phyloP scores from a whole-genome alignment of 2,797 vertebrate species.

The Denticeps clupeoides region DNA sequence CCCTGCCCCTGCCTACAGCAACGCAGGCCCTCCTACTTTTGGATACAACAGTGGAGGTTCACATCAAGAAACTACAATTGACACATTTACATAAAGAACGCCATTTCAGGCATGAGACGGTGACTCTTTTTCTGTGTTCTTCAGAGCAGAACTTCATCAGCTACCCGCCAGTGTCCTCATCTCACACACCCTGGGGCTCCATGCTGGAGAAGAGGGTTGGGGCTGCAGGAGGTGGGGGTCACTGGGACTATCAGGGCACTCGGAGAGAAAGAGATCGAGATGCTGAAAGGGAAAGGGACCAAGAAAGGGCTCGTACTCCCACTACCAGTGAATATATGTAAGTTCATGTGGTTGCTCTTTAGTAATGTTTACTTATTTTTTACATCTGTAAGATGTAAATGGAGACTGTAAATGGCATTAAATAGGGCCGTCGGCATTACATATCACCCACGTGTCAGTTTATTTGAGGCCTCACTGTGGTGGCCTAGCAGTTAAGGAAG shows the following conservation, averaged over 20 bases:
- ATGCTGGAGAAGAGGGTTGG: conserved; percentile 42
- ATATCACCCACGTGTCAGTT: no score
- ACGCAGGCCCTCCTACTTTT: conserved; percentile 46
- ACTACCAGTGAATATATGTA: conserved; percentile 52
- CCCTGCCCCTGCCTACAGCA: conserved; percentile 46
- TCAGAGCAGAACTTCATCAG: conserved; percentile 52
- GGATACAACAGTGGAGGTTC: conserved; percentile 47
- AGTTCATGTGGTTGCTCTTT: conserved; percentile 30
- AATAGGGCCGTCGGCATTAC: no score
- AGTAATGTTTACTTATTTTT: no score
- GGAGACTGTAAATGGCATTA: no score
- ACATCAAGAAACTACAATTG: no score
- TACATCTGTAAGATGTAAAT: no score
- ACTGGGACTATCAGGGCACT: conserved; percentile 48
- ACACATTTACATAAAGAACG: no score
- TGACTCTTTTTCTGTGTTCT: background rate
- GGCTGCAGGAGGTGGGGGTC: conserved; percentile 36
- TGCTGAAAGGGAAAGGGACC: conserved; percentile 38
- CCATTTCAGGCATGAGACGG: no score
- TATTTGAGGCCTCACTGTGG: no score
- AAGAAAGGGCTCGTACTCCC: conserved; percentile 40
- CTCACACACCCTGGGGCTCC: conserved; percentile 47
- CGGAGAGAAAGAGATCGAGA: conserved; percentile 39
- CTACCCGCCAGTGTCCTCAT: conserved; percentile 48
- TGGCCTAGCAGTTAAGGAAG: no score